These are phyloP conservation scores for Capitella teleta DNA, from an alignment of 1,140 invertebrate genomes.

Conservation along the genomic window DNA sequence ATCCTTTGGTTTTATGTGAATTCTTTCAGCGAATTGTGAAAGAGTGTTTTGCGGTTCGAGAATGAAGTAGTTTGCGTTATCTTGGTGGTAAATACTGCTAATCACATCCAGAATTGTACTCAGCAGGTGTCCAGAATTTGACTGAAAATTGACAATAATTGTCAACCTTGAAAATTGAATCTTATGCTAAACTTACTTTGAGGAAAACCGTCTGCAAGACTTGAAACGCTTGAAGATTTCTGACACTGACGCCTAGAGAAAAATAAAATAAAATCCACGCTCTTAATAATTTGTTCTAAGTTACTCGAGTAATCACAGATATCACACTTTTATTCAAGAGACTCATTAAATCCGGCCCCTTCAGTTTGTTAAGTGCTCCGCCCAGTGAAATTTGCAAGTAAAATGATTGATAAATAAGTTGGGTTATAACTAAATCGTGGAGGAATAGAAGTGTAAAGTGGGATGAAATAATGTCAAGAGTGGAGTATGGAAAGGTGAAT, in stretches of 20 bases:
- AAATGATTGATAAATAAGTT: no score
- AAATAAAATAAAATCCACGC: no score
- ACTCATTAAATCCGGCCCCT: no score
- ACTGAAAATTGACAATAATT: constrained; percentile 3
- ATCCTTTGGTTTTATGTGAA: constrained; percentile 75
- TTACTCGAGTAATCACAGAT: no score
- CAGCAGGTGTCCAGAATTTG: constrained; percentile 59
- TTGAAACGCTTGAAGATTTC: constrained; percentile 91
- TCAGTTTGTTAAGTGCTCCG: no score
- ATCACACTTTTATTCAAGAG: no score
- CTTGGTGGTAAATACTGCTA: constrained; percentile 90
- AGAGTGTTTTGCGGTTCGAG: constrained; percentile 90
- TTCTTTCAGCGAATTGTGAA: constrained; percentile 90
- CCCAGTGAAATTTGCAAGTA: no score
- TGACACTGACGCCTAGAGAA: constrained; percentile 42
- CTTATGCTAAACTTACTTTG: constrained; percentile 54
- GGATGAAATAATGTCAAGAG: no score
- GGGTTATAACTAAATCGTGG: no score
- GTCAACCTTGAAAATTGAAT: background rate
- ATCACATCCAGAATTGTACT: constrained; percentile 89
- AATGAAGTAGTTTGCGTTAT: constrained; percentile 98
- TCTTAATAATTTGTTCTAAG: no score
- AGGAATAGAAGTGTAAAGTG: no score
- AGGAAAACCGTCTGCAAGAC: constrained; percentile 88
- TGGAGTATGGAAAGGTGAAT: no score